Conservation (phyloP, 1,140 invertebrate genomes). For the Homalodisca vitripennis region DNA sequence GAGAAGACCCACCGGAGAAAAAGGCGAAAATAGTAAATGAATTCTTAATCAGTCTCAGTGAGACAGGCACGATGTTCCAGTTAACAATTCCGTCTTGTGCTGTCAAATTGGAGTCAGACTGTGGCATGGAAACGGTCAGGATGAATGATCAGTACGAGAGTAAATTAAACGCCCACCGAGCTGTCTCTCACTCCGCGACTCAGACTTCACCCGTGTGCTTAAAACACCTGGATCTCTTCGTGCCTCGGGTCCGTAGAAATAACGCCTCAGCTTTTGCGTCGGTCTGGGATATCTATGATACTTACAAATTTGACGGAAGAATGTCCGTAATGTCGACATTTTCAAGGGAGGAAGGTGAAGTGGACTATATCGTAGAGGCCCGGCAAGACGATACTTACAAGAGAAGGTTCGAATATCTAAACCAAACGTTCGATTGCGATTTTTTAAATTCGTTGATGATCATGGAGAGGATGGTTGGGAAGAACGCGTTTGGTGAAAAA, state of each 20-base stretch:
- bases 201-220: neutral
- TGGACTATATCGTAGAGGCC: neutral
- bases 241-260: neutral
- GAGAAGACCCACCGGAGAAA: neutral
- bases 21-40: neutral
- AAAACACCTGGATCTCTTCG: neutral
- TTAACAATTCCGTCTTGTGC: neutral
- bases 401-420: neutral
- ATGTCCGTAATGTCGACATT: neutral
- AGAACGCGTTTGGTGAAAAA: neutral
- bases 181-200: slow-evolving; percentile 13
- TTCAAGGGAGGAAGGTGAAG: neutral
- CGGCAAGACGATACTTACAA: neutral
- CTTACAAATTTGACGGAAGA: neutral
- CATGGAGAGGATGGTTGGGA: slow-evolving; percentile 6
- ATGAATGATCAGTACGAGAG: neutral
- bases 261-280: slow-evolving; percentile 1
- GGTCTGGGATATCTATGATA: slow-evolving; percentile 24
- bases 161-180: neutral
- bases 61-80: neutral
- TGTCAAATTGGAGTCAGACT: neutral
- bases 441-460: slow-evolving; percentile 2
- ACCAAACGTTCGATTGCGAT: neutral
- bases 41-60: neutral
- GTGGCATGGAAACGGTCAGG: neutral